These are phyloP conservation scores for Hemistola chrysoprasaria DNA, from an alignment of 2,888 invertebrate species.

Conservation along the genomic window DNA sequence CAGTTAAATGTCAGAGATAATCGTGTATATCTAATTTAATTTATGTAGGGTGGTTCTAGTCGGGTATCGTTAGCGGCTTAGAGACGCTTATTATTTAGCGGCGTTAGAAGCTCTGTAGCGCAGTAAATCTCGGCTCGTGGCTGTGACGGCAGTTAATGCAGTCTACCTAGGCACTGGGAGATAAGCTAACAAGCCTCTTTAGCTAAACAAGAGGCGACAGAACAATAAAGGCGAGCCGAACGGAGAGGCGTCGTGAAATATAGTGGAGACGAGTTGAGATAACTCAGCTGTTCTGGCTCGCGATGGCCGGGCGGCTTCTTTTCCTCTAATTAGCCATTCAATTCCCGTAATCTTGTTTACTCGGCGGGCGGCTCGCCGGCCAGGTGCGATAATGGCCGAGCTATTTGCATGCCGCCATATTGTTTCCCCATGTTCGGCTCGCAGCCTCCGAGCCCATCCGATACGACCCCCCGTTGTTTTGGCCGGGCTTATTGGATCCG, in stretches of 20 bases:
- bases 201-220: slow-evolving; percentile 22
- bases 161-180: slow-evolving; percentile 67
- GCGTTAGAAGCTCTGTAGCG: slow-evolving; percentile 50
- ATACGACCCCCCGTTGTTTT: slow-evolving; percentile 75
- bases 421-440: slow-evolving; percentile 76
- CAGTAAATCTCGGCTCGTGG: slow-evolving; percentile 59
- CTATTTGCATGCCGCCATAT: slow-evolving; percentile 83
- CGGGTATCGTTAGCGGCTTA: slow-evolving; percentile 29
- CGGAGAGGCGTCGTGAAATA: slow-evolving; percentile 67
- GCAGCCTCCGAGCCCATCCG: slow-evolving; percentile 60
- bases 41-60: slow-evolving; percentile 10
- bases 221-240: slow-evolving; percentile 20
- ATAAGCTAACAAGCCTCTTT: slow-evolving; percentile 38
- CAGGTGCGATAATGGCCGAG: slow-evolving; percentile 82
- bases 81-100: slow-evolving; percentile 36
- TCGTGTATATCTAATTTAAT: slow-evolving; percentile 16
- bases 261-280: slow-evolving; percentile 72
- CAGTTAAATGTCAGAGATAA: slow-evolving; percentile 17
- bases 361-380: slow-evolving; percentile 67
- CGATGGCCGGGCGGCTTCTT: slow-evolving; percentile 68
- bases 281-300: slow-evolving; percentile 50
- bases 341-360: slow-evolving; percentile 82
- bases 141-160: slow-evolving; percentile 70
- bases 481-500: slow-evolving; percentile 80
- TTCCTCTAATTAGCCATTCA: slow-evolving; percentile 82